Evolutionary conservation across 2,797 vertebrate genomes (phyloP), one percentile per base, ranked within the genome.

Genomic region (Siniperca scherzeri): DNA sequence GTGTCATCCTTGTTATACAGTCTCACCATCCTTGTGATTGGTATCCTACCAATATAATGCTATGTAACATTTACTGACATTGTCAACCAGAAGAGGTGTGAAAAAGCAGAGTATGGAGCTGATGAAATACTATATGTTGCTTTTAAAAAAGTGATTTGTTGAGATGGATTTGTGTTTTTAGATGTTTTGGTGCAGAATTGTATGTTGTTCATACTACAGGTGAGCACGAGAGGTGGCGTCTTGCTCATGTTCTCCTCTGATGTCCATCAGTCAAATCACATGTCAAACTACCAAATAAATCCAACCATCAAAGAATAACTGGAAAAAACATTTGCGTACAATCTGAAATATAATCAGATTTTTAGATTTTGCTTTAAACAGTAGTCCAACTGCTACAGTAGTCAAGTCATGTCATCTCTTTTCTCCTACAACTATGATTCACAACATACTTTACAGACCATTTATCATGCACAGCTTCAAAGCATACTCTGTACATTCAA

Each of bases 401-500:
- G 33, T 61, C 3, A 64, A 25, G 42, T 73, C 19, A 48, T 27
- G 48, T 7, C 25, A 27, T 17, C 3, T 53, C 22, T 40, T 61
- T 53, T 70, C 25, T 78, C 42, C 40, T 57, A 25, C 59, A 75
- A 59, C 72, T 66, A 30, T 61, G 62, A 71, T 19, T 27, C 17
- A 10, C n/a, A 72, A 50, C 72, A 78, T 38, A 73, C 14, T 65
- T 70, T n/a, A 61, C 52, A 68, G 27, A 69, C 38, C 17, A 68
- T 81, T 67, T n/a, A 68, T 81, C 40, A 66, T 74, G 50, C 67
- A 68, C 12, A 74, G 30, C 72, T 80, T 83, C 64, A 66, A 86
- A 85, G 81, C 22, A 38, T 13, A 76, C 61, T 55, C 44, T 79
- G 71, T 62, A 76, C 79, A 85, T 86, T 86, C 40, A 55, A 57